phyloP scores from a whole-genome alignment of 2,113 vertebrate genomes.

The Mirounga angustirostris region DNA sequence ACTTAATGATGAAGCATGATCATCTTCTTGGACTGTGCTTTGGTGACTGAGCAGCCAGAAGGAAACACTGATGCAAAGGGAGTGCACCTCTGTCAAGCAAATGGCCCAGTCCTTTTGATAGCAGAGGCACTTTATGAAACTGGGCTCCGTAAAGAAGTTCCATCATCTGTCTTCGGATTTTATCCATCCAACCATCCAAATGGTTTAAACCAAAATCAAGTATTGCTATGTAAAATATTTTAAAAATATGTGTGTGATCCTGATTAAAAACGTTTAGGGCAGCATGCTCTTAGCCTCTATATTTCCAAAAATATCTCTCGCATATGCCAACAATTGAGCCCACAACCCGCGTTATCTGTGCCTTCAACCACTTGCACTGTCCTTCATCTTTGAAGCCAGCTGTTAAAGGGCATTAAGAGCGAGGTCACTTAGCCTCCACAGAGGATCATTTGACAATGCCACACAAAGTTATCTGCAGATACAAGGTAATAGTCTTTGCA shows the following conservation, averaged over 20 bases:
- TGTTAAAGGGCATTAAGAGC: background rate
- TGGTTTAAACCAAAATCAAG: background rate
- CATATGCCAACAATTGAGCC: background rate
- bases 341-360: slow-evolving; percentile 16
- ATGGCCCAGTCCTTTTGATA: background rate
- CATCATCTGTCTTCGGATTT: background rate
- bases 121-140: background rate
- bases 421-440: background rate
- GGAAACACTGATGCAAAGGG: background rate
- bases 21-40: background rate
- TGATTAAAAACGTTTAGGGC: slow-evolving; percentile 30
- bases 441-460: background rate
- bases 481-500: slow-evolving; percentile 50
- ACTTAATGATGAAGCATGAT: background rate
- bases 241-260: background rate
- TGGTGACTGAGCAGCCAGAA: background rate
- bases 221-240: slow-evolving; percentile 40
- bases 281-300: background rate
- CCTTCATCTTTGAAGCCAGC: slow-evolving; percentile 63
- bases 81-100: background rate
- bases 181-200: background rate
- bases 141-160: background rate
- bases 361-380: background rate
- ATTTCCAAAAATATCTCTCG: slow-evolving; percentile 55
- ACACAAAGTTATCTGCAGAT: background rate